A percentile compares a stretch with the other conserved stretches of the same genome.
Conservation (phyloP, 2,797 vertebrate genomes). For the Bovichtus diacanthus region DNA sequence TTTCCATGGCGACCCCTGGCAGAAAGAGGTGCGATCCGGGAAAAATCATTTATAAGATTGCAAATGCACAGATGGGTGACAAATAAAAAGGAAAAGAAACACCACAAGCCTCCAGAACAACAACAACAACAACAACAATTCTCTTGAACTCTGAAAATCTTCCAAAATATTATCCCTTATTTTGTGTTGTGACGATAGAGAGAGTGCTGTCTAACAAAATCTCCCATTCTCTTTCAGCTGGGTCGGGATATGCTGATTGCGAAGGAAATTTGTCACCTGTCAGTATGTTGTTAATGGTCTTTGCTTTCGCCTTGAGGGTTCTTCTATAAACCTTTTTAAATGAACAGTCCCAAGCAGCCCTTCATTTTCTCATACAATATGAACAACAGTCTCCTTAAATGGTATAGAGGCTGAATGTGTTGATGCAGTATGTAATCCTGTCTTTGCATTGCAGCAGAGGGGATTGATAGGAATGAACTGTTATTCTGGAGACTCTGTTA, state of each 20-base stretch:
- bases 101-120: background rate
- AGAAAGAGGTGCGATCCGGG: slow-evolving; percentile 14
- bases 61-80: slow-evolving; percentile 32
- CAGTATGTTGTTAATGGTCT: background rate
- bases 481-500: background rate
- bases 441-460: too few species aligned
- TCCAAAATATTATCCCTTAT: too few species aligned
- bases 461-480: background rate
- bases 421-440: background rate
- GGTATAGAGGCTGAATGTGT: slow-evolving; percentile 26
- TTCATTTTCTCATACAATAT: background rate
- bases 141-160: too few species aligned
- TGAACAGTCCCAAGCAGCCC: background rate
- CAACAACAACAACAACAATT: too few species aligned
- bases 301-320: background rate
- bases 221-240: background rate
- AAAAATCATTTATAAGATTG: slow-evolving; percentile 14
- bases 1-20: slow-evolving; percentile 33
- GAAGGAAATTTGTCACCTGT: background rate
- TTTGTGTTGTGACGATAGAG: background rate
- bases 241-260: background rate
- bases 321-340: slow-evolving; percentile 17
- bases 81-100: background rate
- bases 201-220: background rate
- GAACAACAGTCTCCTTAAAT: slow-evolving; percentile 18